A percentile compares a stretch with the other conserved stretches of the same genome.
These are phyloP conservation scores for Drosophila kanapiae DNA, from an alignment of 1,140 invertebrate genomes.

Conservation along the genomic window DNA sequence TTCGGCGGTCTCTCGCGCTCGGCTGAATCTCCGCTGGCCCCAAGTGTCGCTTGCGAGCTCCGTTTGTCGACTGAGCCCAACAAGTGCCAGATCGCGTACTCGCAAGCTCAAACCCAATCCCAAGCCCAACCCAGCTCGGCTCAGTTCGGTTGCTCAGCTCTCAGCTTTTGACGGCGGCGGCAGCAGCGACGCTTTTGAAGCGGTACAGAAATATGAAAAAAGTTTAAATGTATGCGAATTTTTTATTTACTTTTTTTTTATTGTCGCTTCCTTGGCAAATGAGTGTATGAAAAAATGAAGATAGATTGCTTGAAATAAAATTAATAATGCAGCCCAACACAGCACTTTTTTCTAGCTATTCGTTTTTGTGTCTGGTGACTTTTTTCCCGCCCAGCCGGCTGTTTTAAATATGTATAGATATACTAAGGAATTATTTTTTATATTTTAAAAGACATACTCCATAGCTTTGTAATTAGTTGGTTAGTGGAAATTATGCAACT, in stretches of 20 bases:
- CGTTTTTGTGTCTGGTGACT: not conserved
- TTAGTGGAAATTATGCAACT: not conserved
- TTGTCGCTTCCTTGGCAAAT: constrained; percentile 41
- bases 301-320: constrained; percentile 61
- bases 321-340: constrained; percentile 57
- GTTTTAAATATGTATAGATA: constrained; percentile 1
- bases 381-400: constrained; percentile 1
- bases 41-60: constrained; percentile 78
- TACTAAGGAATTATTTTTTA: not conserved
- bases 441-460: not conserved
- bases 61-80: constrained; percentile 73
- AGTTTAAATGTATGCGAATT: constrained; percentile 51
- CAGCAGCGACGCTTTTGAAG: constrained; percentile 41
- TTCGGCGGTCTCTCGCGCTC: constrained; percentile 33
- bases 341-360: constrained; percentile 29
- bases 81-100: constrained; percentile 50
- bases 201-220: constrained; percentile 34
- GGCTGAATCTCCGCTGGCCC: constrained; percentile 56
- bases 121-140: constrained; percentile 7
- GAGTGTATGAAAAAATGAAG: constrained; percentile 28
- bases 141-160: constrained; percentile 9
- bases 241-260: too few relatives aligned
- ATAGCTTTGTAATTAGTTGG: not conserved
- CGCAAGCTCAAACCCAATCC: constrained; percentile 60
- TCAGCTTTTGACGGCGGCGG: constrained; percentile 45